Evolutionary conservation across 2,888 invertebrate species (phyloP).

Genomic region (Meiosimyza platycephala): DNA sequence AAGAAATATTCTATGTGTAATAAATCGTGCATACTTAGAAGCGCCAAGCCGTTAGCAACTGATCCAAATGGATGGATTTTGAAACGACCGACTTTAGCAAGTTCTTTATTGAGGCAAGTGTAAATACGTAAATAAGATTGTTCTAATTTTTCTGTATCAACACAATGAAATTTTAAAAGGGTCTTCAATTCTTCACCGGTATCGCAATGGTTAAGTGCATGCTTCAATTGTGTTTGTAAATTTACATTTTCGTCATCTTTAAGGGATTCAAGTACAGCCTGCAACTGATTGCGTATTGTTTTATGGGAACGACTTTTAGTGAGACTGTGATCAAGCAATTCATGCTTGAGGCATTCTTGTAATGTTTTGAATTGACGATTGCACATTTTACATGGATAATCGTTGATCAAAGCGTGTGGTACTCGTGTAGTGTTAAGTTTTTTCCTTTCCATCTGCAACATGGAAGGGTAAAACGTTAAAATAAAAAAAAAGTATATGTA

Average conservation of each 20-base stretch:
- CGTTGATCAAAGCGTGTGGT: background rate
- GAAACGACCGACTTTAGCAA: constrained; percentile 55
- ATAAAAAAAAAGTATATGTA: background rate
- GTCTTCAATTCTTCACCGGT: constrained; percentile 47
- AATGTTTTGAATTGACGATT: constrained; percentile 47
- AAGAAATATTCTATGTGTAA: background rate
- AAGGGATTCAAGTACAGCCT: constrained; percentile 46
- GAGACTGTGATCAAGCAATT: constrained; percentile 53
- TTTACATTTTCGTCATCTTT: constrained; percentile 48
- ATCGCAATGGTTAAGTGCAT: constrained; percentile 42
- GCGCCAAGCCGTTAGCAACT: constrained; percentile 76
- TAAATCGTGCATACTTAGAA: constrained; percentile 66
- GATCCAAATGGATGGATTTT: constrained; percentile 77
- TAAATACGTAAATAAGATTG: constrained; percentile 51
- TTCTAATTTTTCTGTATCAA: constrained; percentile 48
- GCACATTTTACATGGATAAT: constrained; percentile 55
- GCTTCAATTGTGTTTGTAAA: constrained; percentile 45
- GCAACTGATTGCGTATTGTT: constrained; percentile 48
- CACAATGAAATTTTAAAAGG: constrained; percentile 50
- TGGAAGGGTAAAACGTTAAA: background rate
- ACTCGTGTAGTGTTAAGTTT: background rate
- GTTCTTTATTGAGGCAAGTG: constrained; percentile 51
- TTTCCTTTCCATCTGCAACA: background rate
- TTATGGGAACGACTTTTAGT: constrained; percentile 45
- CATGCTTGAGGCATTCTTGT: constrained; percentile 58